These are phyloP conservation scores for Rhinoderma darwinii DNA, from an alignment of 2,113 vertebrate species.

Conservation along the genomic window DNA sequence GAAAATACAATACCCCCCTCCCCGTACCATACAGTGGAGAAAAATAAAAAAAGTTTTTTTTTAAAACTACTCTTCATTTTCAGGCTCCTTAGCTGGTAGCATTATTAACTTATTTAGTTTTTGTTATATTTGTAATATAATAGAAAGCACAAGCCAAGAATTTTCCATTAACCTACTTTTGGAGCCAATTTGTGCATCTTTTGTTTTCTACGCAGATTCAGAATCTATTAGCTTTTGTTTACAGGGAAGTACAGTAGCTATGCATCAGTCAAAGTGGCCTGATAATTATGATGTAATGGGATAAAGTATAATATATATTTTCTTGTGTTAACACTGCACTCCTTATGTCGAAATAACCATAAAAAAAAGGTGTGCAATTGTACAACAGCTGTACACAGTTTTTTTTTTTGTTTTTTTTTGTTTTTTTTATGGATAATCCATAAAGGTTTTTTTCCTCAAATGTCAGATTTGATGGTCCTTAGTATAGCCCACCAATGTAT, in stretches of 20 bases:
- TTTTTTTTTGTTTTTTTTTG: too few relatives aligned
- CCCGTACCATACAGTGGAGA: too few relatives aligned
- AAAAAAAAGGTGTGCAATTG: background rate
- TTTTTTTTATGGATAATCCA: too few relatives aligned
- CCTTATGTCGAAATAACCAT: background rate
- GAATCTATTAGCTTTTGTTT: background rate
- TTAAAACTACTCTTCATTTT: background rate
- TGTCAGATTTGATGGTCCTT: too few relatives aligned
- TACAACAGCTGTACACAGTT: too few relatives aligned
- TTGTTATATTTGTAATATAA: background rate
- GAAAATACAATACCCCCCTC: too few relatives aligned
- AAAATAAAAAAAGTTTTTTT: background rate
- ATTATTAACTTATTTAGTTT: background rate
- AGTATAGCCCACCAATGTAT: too few relatives aligned
- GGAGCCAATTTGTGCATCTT: background rate
- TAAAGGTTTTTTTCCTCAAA: too few relatives aligned
- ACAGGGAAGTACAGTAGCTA: background rate
- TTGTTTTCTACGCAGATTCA: background rate
- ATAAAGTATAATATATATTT: background rate
- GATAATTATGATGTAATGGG: background rate
- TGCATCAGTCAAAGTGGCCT: background rate
- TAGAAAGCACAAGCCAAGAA: background rate
- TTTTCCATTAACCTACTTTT: slow-evolving; percentile 34
- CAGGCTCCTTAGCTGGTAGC: background rate
- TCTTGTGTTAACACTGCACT: background rate